Base-by-base conservation (phyloP, 2,888 invertebrate species). In the Drosophila tanythrix region DNA sequence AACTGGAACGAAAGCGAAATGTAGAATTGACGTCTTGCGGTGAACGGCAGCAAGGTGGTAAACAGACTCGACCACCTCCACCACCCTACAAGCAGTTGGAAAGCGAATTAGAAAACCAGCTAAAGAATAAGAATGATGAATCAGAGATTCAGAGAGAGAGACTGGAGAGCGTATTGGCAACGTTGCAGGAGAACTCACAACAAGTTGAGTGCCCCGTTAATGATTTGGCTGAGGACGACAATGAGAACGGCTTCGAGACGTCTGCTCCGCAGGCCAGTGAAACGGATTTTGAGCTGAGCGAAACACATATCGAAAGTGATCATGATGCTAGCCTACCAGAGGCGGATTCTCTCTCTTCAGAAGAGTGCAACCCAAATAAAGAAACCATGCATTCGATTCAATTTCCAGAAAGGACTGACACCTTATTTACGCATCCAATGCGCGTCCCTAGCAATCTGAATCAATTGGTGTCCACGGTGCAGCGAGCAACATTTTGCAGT, bases 401-500 rank as follows among this genome's bases (percentile, higher is more conserved):
- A 4, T 0, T 21, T 11, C 2, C 0, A 7, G 4, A 43, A 21
- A 10, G n/a, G 2, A 25, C 21, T 0, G 36, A 64, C 3, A 11
- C 7, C 0, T 13, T 3, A 11, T 6, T 11, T 15, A 3, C 8
- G 13, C 56, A 51, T 40, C 40, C 55, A 1, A 60, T 46, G 36
- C 70, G 27, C 3, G 8, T 53, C 6, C 4, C 43, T 13, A 68
- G 48, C 33, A 70, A 53, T 6, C 40, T 73, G 2, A 50, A 55
- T 29, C 6, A 40, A 15, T 18, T 72, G 36, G 56, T 60, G 6
- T 84, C 79, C 18, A 61, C 76, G 0, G 76, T 61, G 38, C 82
- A 83, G 38, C 70, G 82, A 7, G 82, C 84, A 2, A 15, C 36
- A 21, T 71, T 56, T 10, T 55, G 52, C 1, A 60, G 64, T 7